These are phyloP conservation scores for Eidolon dupreanum DNA, from an alignment of 2,797 vertebrate species.

Conservation along the genomic window DNA sequence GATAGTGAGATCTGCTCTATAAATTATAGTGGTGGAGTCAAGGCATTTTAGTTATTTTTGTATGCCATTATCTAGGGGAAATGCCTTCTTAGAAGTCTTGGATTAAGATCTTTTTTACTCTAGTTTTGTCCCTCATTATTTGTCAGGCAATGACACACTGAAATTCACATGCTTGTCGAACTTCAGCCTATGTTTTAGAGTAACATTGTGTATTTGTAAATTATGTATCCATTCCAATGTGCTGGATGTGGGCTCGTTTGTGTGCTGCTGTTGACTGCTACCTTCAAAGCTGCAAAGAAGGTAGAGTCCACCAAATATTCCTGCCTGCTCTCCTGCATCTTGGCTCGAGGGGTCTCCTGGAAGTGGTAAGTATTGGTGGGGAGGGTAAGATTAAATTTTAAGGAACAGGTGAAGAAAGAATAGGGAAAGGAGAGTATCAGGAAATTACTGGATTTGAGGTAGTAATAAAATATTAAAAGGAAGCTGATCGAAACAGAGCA, in stretches of 20 bases:
- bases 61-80: conserved; percentile 69
- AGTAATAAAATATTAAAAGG: neutral
- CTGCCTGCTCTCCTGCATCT: neutral
- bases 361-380: neutral
- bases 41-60: conserved; percentile 75
- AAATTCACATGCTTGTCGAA: neutral
- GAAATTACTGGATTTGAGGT: neutral
- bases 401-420: neutral
- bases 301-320: neutral
- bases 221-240: neutral
- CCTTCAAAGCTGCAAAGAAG: neutral
- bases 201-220: neutral
- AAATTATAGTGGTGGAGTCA: conserved; percentile 79
- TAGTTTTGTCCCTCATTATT: conserved; percentile 41
- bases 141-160: conserved; percentile 47
- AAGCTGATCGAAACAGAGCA: neutral
- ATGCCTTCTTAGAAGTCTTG: conserved; percentile 69
- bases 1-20: conserved; percentile 76
- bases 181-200: conserved; percentile 41
- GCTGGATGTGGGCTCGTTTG: neutral
- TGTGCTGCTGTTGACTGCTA: neutral
- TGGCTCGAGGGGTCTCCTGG: neutral
- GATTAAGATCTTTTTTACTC: conserved; percentile 68
- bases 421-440: neutral
- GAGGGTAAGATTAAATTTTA: neutral